Evolutionary conservation across 1,140 invertebrate genomes (phyloP), one percentile per base, ranked within the genome.

Genomic region (Drosophila simulans): DNA sequence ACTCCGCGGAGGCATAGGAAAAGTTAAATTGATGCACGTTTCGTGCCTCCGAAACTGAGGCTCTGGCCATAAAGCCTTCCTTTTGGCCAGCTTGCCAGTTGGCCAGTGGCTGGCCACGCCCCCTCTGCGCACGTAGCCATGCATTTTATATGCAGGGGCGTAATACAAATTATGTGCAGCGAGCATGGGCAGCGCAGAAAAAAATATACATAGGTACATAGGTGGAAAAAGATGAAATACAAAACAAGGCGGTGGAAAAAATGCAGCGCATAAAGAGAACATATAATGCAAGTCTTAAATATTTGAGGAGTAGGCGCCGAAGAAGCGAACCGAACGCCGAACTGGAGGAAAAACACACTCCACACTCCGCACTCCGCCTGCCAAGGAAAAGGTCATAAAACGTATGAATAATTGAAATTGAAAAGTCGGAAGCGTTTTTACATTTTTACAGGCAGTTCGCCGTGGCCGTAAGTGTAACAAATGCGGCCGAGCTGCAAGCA

Each of bases 401-500:
- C 81, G 82, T 86, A 86, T 86, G 82, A 86, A 86, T 86, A 86
- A 86, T 86, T 86, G 82, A 86, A 86, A 86, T 86, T 88, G 83
- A 88, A 88, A 86, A 86, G 82, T 86, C 82, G 84, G 82, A 88
- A 86, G 79, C 65, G 75, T 52, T 85, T 85, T 83, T 86, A 77
- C 79, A 77, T 82, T 82, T 81, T 77, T 77, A 77, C 79, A 68
- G 57, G 66, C 78, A 73, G 59, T 51, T 55, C 37, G 25, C 17
- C 31, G 60, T 49, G 34, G 34, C 51, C 11, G 35, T 71, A 70
- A 71, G 42, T 76, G 54, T 76, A 76, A 76, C 62, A 76, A 76
- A 76, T 76, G 73, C 72, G 63, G 57, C 42, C 52, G 27, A 43
- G 62, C 17, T 43, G 54, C 62, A 72, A 78, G 71, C 74, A 82